Conservation (phyloP, 2,888 invertebrate genomes). For the Cryptocheilus praepositus region DNA sequence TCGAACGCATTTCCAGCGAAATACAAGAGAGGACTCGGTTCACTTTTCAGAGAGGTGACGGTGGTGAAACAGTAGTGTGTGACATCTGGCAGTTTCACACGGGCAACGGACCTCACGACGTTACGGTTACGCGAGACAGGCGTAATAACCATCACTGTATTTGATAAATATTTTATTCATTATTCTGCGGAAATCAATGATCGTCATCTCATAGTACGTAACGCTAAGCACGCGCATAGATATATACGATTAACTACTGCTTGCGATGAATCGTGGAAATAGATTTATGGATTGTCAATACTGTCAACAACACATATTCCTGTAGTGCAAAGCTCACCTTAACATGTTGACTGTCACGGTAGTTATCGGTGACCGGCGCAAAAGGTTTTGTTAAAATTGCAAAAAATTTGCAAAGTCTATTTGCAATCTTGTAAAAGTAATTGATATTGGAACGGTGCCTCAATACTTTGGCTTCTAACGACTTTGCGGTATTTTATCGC, state of each 20-base stretch:
- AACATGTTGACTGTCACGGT: too few relatives aligned
- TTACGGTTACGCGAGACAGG: constrained; percentile 47
- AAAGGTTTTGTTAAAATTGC: too few relatives aligned
- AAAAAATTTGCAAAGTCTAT: too few relatives aligned
- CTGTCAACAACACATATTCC: too few relatives aligned
- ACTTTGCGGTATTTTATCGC: too few relatives aligned
- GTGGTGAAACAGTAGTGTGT: constrained; percentile 32
- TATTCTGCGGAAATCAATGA: constrained; percentile 56
- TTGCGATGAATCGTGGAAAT: too few relatives aligned
- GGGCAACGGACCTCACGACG: constrained; percentile 22
- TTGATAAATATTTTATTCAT: constrained; percentile 56
- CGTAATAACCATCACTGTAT: constrained; percentile 41
- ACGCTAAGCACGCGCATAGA: neutral
- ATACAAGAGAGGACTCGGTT: constrained; percentile 4
- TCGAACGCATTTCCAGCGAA: neutral
- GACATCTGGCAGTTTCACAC: constrained; percentile 59
- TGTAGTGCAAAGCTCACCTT: too few relatives aligned
- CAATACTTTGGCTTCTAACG: too few relatives aligned
- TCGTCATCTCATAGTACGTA: constrained; percentile 29
- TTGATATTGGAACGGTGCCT: too few relatives aligned
- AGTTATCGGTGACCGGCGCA: too few relatives aligned
- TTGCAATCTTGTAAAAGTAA: too few relatives aligned
- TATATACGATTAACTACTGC: neutral
- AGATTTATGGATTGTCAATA: too few relatives aligned
- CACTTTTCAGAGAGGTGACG: constrained; percentile 24